phyloP scores from a whole-genome alignment of 2,888 invertebrate species.

The Brachyptera risi region DNA sequence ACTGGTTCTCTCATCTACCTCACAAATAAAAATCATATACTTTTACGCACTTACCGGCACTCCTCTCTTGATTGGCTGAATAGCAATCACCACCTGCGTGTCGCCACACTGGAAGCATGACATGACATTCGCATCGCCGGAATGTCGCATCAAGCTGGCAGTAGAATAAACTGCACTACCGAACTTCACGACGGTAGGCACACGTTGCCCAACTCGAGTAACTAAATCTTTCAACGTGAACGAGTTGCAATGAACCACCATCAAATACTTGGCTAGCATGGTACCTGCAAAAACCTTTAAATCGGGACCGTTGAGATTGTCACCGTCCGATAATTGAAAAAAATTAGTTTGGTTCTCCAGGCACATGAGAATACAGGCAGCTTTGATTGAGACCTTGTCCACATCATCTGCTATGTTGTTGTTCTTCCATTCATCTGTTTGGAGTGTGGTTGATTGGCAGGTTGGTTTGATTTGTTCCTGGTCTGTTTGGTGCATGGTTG shows the following conservation, averaged over 20 bases:
- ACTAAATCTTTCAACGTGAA: conserved; percentile 64
- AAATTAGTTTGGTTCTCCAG: conserved; percentile 41
- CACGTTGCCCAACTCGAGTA: conserved; percentile 42
- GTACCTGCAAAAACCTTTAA: conserved; percentile 51
- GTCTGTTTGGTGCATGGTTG: conserved; percentile 37
- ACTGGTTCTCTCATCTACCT: too few species aligned
- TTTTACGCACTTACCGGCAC: conserved; percentile 55
- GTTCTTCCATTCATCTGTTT: conserved; percentile 59
- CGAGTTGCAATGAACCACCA: conserved; percentile 81
- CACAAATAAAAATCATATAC: too few species aligned
- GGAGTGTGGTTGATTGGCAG: conserved; percentile 25
- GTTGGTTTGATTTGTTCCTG: conserved; percentile 51
- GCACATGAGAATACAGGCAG: conserved; percentile 59
- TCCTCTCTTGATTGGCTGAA: conserved; percentile 65
- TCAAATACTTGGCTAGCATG: conserved; percentile 67
- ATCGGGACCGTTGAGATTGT: not conserved
- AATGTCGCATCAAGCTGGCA: conserved; percentile 78
- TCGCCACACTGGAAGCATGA: conserved; percentile 52
- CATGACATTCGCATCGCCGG: conserved; percentile 79
- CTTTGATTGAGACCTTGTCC: conserved; percentile 62
- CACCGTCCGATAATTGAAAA: not conserved
- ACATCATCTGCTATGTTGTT: conserved; percentile 58
- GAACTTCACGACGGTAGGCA: conserved; percentile 44
- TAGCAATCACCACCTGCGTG: conserved; percentile 51
- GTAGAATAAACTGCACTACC: conserved; percentile 75